Evolutionary conservation across 2,797 vertebrate species (phyloP).

Genomic region (Gadopsis bispinosus): DNA sequence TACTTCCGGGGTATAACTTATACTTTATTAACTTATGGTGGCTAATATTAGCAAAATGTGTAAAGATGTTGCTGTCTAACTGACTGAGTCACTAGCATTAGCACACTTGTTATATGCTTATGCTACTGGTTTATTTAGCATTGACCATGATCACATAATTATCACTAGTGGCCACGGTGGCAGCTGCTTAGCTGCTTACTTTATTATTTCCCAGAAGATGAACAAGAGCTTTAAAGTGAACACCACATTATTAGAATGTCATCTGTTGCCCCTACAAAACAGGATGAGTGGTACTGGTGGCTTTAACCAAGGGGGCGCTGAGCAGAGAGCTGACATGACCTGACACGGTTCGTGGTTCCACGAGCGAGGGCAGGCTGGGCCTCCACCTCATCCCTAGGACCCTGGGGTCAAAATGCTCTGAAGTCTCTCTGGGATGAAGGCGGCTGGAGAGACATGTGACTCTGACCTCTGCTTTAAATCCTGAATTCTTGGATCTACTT

Average conservation of each 20-base stretch:
- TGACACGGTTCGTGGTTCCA: constrained; percentile 77
- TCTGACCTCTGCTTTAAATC: constrained; percentile 52
- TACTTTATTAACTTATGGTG: not conserved
- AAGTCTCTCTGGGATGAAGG: constrained; percentile 60
- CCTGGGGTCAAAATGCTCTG: constrained; percentile 70
- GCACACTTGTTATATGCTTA: not conserved
- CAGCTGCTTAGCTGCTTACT: not conserved
- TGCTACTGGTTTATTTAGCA: not conserved
- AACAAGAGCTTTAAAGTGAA: constrained; percentile 11
- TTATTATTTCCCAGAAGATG: constrained; percentile 7
- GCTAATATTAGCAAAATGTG: not conserved
- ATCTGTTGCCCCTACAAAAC: constrained; percentile 39
- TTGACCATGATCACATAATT: not conserved
- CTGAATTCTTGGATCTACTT: constrained; percentile 58
- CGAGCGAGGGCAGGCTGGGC: constrained; percentile 61
- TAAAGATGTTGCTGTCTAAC: not conserved
- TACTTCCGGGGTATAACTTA: too few species aligned
- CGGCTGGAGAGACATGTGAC: constrained; percentile 74
- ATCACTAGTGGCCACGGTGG: not conserved
- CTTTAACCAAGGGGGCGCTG: constrained; percentile 68
- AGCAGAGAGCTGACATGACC: constrained; percentile 72
- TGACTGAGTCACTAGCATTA: not conserved
- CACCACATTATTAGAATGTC: constrained; percentile 27
- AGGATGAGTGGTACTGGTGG: constrained; percentile 28
- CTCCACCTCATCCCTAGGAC: constrained; percentile 63